Base-by-base conservation (phyloP, 1,140 invertebrate genomes). In the Plutomurus gul region DNA sequence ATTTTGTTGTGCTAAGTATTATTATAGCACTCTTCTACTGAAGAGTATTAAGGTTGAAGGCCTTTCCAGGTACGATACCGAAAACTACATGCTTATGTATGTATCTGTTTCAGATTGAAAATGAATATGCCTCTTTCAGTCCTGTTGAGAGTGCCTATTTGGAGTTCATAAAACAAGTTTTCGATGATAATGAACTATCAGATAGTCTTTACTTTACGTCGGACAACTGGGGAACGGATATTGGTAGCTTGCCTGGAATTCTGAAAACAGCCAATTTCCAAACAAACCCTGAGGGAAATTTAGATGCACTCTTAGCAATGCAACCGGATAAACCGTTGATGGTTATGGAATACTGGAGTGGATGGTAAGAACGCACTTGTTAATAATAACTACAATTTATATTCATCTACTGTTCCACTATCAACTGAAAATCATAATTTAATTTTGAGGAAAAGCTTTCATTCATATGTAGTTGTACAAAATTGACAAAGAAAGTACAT, bases 271-370 rank as follows among this genome's bases (percentile, higher is more conserved):
- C 37, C 7, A 77, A 81, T 33, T 80, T 83, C 25, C 78, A 80
- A 51, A 25, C 13, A 11, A 65, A 80, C 27, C 76, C 78, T 6
- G 75, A 51, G 1, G 47, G 39, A 0, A 73, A 78, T 18, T 72
- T 84, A 10, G 46, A 75, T 33, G 22, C 46, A 1, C 37, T 83
- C 0, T 47, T 76, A 1, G 30, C 77, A 39, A 8, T 83, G 11
- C 84, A 84, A 71, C 84, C 84, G 0, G 74, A 82, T 49, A 82
- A 76, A 73, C 82, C 84, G 3, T 11, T 81, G 0, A 83, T 84
- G 79, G 79, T 47, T 11, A 88, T 87, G 86, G 89, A 90, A 82
- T 89, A 86, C 82, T 90, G 89, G 89, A 82, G 85, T 6, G 89
- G 89, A 0, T 90, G 89, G 88, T n/a, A n/a, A n/a, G n/a, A n/a